phyloP scores from a whole-genome alignment of 2,113 vertebrate species.

The Nicator chloris region DNA sequence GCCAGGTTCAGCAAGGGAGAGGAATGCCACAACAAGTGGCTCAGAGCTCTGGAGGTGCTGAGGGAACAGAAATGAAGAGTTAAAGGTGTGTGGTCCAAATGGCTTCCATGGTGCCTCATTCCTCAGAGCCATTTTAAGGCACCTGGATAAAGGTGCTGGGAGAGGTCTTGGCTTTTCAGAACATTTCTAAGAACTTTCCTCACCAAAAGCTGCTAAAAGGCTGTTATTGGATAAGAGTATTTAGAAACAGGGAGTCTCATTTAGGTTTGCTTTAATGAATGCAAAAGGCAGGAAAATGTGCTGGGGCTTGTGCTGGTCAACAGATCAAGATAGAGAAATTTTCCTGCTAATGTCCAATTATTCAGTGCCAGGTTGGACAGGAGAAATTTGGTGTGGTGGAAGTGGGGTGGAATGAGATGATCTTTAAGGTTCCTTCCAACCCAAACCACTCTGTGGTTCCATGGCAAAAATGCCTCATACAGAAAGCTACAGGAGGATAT shows the following conservation, averaged over 20 bases:
- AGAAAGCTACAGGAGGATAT: background rate
- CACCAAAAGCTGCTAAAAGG: background rate
- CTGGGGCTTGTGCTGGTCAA: background rate
- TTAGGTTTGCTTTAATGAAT: background rate
- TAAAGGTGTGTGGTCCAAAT: background rate
- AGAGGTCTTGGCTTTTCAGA: background rate
- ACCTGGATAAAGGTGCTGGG: background rate
- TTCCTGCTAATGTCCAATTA: background rate
- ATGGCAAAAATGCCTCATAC: background rate
- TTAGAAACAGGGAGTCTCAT: background rate
- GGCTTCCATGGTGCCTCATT: background rate
- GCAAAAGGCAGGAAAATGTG: background rate
- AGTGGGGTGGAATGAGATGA: background rate
- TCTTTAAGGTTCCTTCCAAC: background rate
- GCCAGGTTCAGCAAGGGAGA: background rate
- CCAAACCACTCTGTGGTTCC: background rate
- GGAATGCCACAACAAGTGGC: background rate
- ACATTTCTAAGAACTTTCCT: background rate
- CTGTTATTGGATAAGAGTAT: background rate
- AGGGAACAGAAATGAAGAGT: background rate
- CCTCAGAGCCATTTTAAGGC: background rate
- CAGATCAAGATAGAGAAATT: background rate
- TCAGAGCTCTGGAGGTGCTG: background rate
- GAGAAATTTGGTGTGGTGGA: background rate
- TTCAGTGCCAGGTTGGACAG: background rate